These are phyloP conservation scores for Dicaeum eximium DNA, from an alignment of 2,113 vertebrate species.

Conservation along the genomic window DNA sequence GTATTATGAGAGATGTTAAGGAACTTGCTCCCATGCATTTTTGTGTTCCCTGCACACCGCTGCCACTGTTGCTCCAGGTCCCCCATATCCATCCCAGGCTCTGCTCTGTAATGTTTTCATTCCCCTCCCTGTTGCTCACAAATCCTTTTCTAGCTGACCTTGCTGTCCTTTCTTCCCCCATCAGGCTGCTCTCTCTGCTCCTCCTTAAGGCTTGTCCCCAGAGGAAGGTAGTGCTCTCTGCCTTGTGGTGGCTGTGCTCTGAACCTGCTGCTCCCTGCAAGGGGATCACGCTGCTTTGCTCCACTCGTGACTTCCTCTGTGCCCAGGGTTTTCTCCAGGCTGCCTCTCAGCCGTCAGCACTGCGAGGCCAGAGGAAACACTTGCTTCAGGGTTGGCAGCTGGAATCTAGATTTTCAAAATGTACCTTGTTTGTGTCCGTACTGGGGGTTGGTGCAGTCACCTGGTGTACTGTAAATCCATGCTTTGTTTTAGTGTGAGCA, in stretches of 20 bases:
- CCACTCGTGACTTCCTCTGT: neutral
- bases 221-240: neutral
- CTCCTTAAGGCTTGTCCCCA: neutral
- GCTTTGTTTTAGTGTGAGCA: neutral
- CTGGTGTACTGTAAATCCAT: neutral
- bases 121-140: neutral
- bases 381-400: neutral
- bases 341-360: neutral
- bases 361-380: neutral
- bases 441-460: neutral
- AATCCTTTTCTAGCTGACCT: slow-evolving; percentile 15
- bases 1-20: neutral
- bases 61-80: neutral
- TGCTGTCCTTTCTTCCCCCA: slow-evolving; percentile 1
- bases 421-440: neutral
- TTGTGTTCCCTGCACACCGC: neutral
- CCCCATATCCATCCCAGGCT: neutral
- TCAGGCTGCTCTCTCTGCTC: slow-evolving; percentile 14
- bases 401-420: neutral
- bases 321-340: neutral
- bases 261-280: neutral
- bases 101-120: neutral
- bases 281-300: neutral
- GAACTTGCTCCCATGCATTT: neutral
- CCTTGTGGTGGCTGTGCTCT: neutral